Percentiles rank a stretch among this genome's conserved stretches.
These are phyloP conservation scores for Microctonus brassicae DNA, from an alignment of 2,888 invertebrate genomes.

Conservation along the genomic window DNA sequence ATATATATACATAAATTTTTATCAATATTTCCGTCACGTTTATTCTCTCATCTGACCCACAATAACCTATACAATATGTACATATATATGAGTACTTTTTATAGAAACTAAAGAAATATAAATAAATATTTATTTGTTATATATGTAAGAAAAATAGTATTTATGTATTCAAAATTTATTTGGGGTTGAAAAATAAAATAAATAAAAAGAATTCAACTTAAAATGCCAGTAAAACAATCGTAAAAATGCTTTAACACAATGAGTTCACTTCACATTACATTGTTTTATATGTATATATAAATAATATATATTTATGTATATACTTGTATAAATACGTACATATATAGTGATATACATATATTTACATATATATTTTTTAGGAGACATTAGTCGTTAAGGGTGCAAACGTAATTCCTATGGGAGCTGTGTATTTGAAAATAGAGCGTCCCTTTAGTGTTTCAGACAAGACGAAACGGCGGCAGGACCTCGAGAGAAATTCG, in stretches of 20 bases:
- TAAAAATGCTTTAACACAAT: neutral
- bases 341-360: too few relatives aligned
- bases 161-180: too few relatives aligned
- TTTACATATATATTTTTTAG: too few relatives aligned
- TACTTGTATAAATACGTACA: neutral
- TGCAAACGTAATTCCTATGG: slow-evolving; percentile 45
- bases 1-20: slow-evolving; percentile 11
- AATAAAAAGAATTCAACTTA: neutral
- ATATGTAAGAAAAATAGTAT: too few relatives aligned
- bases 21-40: slow-evolving; percentile 13
- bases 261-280: neutral
- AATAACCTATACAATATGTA: neutral
- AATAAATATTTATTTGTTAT: too few relatives aligned
- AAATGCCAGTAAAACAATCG: neutral
- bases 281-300: too few relatives aligned
- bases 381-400: slow-evolving; percentile 39
- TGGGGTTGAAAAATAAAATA: neutral
- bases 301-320: too few relatives aligned
- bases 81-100: too few relatives aligned
- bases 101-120: too few relatives aligned
- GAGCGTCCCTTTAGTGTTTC: slow-evolving; percentile 11
- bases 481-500: slow-evolving; percentile 13
- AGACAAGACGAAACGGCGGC: slow-evolving; percentile 1
- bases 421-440: slow-evolving; percentile 34
- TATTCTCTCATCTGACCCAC: neutral